Evolutionary conservation across 2,888 invertebrate species (phyloP).

Genomic region (Dicranocentrus wangi): DNA sequence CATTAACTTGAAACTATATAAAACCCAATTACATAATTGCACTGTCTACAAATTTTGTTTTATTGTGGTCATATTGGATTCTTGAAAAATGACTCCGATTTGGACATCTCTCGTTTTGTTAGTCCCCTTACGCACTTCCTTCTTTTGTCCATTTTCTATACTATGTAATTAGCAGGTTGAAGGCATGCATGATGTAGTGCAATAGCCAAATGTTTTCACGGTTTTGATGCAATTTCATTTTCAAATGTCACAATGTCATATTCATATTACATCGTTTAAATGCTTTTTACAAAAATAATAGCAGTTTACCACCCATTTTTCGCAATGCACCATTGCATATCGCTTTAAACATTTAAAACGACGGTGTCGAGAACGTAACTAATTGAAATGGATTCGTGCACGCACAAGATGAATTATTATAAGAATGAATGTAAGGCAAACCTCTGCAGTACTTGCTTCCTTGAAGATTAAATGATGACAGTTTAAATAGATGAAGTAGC

Average conservation of each 20-base stretch:
- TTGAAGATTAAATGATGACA: constrained; percentile 32
- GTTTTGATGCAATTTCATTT: no score
- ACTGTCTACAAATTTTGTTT: no score
- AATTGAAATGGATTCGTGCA: constrained; percentile 7
- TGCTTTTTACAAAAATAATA: constrained; percentile 1
- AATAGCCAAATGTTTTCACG: no score
- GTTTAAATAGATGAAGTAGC: constrained; percentile 6
- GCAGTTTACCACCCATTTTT: constrained; percentile 19
- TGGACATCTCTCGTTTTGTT: constrained; percentile 5
- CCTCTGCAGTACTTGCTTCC: constrained; percentile 17
- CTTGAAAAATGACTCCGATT: no score
- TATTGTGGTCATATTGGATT: no score
- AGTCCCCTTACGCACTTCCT: constrained; percentile 13
- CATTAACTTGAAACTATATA: no score
- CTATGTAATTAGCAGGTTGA: no score
- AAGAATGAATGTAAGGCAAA: constrained; percentile 12
- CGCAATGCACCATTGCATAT: constrained; percentile 20
- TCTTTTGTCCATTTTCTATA: background rate
- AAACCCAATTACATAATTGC: no score
- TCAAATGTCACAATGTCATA: background rate
- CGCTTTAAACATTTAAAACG: background rate
- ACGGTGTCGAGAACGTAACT: background rate
- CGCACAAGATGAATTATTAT: background rate
- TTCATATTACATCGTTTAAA: background rate
- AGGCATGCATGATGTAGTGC: no score